These are phyloP conservation scores for Catocala sponsa DNA, from an alignment of 2,888 invertebrate genomes.

Conservation along the genomic window DNA sequence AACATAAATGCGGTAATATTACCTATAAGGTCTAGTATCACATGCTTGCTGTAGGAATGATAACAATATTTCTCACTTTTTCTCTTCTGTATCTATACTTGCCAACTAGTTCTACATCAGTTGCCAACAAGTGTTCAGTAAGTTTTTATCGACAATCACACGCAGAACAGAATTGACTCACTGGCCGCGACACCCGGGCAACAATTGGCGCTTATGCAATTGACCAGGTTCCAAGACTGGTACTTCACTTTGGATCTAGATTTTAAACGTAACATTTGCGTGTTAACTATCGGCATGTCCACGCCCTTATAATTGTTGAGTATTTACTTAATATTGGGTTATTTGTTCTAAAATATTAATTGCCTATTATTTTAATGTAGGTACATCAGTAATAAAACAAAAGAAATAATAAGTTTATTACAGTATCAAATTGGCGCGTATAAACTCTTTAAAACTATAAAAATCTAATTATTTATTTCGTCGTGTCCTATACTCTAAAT, in stretches of 20 bases:
- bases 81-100: conserved; percentile 61
- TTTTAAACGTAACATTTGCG: conserved; percentile 16
- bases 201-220: conserved; percentile 79
- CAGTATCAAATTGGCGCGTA: no score
- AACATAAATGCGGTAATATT: conserved; percentile 29
- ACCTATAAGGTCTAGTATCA: conserved; percentile 23
- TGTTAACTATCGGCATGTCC: not conserved
- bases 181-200: conserved; percentile 57
- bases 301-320: no score
- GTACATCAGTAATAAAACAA: no score
- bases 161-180: conserved; percentile 66
- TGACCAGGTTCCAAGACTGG: conserved; percentile 67
- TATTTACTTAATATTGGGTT: no score
- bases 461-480: conserved; percentile 13
- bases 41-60: conserved; percentile 17
- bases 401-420: no score
- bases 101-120: conserved; percentile 70
- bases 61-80: conserved; percentile 26
- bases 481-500: conserved; percentile 14
- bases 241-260: conserved; percentile 39
- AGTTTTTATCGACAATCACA: conserved; percentile 65
- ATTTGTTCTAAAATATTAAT: no score
- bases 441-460: conserved; percentile 1
- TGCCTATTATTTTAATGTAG: no score
- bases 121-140: conserved; percentile 69